Evolutionary conservation across 2,113 vertebrate genomes (phyloP), one percentile per base, ranked within the genome.

Genomic region (Clinocottus analis): DNA sequence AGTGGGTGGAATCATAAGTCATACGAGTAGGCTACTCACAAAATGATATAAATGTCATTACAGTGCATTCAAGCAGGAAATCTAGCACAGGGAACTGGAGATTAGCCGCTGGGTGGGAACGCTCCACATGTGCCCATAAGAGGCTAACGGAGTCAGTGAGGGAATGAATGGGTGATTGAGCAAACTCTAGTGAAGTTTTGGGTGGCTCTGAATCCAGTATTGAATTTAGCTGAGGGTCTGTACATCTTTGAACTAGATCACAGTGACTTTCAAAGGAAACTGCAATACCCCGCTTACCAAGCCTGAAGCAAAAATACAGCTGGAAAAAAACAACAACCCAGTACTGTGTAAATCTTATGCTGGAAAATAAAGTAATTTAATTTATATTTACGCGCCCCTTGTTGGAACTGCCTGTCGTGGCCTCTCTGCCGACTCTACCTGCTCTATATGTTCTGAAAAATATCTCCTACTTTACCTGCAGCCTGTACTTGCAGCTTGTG

Each of bases 11-110:
- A 90, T 89, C 89, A 84, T 87, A 86, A 92, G 75, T 80, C 85
- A 79, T 88, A 87, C 81, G 86, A 91, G 86, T 80, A 77, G 80
- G 79, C 79, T 70, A 77, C 86, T 89, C 77, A 79, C 85, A 88
- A 87, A 92, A 88, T 77, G 85, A 93, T 92, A 90, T 89, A 89
- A 93, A 93, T 92, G 90, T 92, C 91, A 93, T 93, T 93, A 93
- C 77, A 86, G 89, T 88, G 90, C 93, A 91, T 86, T 92, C 78
- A 91, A 91, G 91, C 93, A 89, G 63, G 85, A 89, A 90, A 91
- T 92, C 85, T 92, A 90, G 91, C 84, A 82, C 80, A 88, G 83
- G 91, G 87, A 91, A 78, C 75, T 61, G 72, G 91, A 91, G 89
- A 93, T 90, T 92, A 89, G 91, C 90, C 89, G 77, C 83, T 87